Percentiles rank a stretch among this genome's conserved stretches.
phyloP scores from a whole-genome alignment of 1,140 invertebrate species.

The Eumaeus atala region DNA sequence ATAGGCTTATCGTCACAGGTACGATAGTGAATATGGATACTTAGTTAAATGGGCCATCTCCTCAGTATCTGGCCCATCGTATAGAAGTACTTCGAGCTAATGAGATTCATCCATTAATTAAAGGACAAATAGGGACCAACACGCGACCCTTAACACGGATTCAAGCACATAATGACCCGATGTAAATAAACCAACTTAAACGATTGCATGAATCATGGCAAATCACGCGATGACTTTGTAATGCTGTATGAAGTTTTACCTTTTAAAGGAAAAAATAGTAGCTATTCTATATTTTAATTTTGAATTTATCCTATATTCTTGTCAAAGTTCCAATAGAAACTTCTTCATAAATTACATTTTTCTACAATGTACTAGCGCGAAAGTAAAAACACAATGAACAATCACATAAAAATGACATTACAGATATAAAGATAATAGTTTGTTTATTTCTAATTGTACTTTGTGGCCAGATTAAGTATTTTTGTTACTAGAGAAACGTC shows the following conservation, averaged over 20 bases:
- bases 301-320: too few species aligned
- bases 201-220: neutral
- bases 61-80: conserved; percentile 22
- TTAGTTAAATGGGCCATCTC: conserved; percentile 18
- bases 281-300: neutral
- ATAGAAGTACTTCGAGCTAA: conserved; percentile 47
- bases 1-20: neutral
- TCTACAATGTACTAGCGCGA: too few species aligned
- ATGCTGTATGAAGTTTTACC: neutral
- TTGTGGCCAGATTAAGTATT: too few species aligned
- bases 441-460: too few species aligned
- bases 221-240: neutral
- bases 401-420: too few species aligned
- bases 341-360: too few species aligned
- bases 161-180: conserved; percentile 37
- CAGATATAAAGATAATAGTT: too few species aligned
- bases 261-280: neutral
- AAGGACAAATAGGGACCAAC: conserved; percentile 43
- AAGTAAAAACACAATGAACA: too few species aligned
- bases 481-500: too few species aligned
- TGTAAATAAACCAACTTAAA: neutral
- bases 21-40: neutral
- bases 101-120: conserved; percentile 62
- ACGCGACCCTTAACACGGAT: conserved; percentile 37
- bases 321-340: too few species aligned